These are phyloP conservation scores for Meriones psammophilus DNA, from an alignment of 2,797 vertebrate species.

Conservation along the genomic window DNA sequence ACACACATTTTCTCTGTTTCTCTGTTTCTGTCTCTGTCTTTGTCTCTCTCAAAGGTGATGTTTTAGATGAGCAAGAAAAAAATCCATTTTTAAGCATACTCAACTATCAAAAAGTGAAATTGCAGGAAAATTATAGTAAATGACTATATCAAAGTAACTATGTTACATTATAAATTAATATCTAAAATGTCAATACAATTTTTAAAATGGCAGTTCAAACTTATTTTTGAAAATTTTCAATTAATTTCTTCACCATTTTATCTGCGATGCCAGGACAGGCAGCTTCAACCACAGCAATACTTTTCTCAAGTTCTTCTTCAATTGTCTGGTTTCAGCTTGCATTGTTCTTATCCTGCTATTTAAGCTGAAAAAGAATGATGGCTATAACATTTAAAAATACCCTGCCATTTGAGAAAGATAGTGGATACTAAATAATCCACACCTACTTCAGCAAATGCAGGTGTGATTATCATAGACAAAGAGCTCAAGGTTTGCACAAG, in stretches of 20 bases:
- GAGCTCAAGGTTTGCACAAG: constrained; percentile 93
- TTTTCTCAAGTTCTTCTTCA: constrained; percentile 95
- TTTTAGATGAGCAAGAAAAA: constrained; percentile 33
- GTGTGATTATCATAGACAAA: constrained; percentile 94
- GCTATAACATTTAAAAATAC: constrained; percentile 39
- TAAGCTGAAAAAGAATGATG: constrained; percentile 89
- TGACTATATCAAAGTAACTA: constrained; percentile 9
- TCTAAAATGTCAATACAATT: neutral
- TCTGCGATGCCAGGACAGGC: constrained; percentile 95
- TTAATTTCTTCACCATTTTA: constrained; percentile 95
- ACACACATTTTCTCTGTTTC: neutral
- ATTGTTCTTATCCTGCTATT: constrained; percentile 94
- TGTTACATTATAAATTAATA: constrained; percentile 10
- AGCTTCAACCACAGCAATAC: constrained; percentile 93
- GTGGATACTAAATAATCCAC: constrained; percentile 9
- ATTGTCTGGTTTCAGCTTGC: constrained; percentile 92
- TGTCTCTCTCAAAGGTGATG: neutral
- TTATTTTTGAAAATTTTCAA: constrained; percentile 95
- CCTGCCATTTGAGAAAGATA: constrained; percentile 42
- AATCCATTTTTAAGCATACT: constrained; percentile 36
- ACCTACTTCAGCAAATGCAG: constrained; percentile 94
- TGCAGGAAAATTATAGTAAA: constrained; percentile 9
- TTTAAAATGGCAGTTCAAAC: constrained; percentile 65
- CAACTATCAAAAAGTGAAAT: neutral
- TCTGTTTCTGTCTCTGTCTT: neutral